Percentiles rank a stretch among this genome's conserved stretches.
Conservation (phyloP, 2,797 vertebrate species). For the Enteromius trimaculatus region DNA sequence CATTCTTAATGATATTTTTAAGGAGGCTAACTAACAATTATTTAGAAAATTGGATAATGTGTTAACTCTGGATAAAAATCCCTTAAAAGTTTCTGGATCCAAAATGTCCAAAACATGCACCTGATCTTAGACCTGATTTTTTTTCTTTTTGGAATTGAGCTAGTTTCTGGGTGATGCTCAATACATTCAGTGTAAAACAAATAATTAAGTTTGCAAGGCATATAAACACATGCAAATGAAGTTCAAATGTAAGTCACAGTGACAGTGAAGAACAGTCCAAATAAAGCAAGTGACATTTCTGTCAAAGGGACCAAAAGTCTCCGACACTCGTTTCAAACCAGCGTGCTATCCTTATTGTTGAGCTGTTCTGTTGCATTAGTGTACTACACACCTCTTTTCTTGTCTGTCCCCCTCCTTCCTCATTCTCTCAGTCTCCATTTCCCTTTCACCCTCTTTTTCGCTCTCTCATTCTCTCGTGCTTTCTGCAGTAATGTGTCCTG, state of each 20-base stretch:
- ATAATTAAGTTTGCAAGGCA: background rate
- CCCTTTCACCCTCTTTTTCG: constrained; percentile 18
- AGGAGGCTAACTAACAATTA: background rate
- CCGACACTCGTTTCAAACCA: background rate
- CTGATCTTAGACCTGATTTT: background rate
- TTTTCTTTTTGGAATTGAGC: background rate
- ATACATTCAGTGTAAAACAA: background rate
- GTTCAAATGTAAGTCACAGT: background rate
- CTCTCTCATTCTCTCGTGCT: constrained; percentile 13
- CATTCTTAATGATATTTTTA: background rate
- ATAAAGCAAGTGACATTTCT: background rate
- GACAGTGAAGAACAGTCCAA: background rate
- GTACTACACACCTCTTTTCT: background rate
- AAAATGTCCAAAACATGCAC: background rate
- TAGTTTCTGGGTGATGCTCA: background rate
- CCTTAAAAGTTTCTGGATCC: too few relatives aligned
- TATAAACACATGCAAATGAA: background rate
- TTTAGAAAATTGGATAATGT: background rate
- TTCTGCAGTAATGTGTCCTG: constrained; percentile 49
- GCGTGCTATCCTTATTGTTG: constrained; percentile 16
- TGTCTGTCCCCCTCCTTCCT: background rate
- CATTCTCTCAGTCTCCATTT: background rate
- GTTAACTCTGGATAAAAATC: background rate
- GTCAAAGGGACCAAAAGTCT: background rate
- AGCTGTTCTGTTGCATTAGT: constrained; percentile 27